Evolutionary conservation across 2,113 vertebrate species (phyloP), one percentile per base, ranked within the genome.

Genomic region (Neopipo cinnamomea): DNA sequence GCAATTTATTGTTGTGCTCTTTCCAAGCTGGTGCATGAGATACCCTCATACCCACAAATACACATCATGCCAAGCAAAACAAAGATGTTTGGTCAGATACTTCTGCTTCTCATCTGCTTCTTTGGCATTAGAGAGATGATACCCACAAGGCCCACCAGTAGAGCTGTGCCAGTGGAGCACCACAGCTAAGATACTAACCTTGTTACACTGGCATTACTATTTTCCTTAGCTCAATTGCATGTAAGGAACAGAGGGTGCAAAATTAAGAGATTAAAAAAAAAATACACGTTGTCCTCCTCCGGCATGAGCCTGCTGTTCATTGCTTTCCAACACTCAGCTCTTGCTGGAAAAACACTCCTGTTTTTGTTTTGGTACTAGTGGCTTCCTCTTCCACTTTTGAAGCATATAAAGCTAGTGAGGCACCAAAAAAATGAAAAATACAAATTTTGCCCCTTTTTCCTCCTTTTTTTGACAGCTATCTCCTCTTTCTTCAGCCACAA

Each of bases 271-370:
- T 20, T 33, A 84, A 83, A n/a, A 19, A 52, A 67, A 31, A 14
- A 46, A 5, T 0, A 46, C 33, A 31, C 0, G 0, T 27, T n/a
- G 37, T 47, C 18, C 28, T 62, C 16, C 31, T 58, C 42, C 41
- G 13, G 10, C 9, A 68, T 22, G 4, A 62, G 37, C 15, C 59
- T 73, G 30, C 42, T 46, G 12, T 31, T 75, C 1, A 0, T 30
- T 42, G 42, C 28, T 46, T 53, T 90, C 46, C 27, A 52, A 49
- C 10, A 23, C 20, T 37, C 24, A 0, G n/a, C 44, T 68, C 25
- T 66, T 59, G 37, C 50, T 16, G 49, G 49, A 50, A 50, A 50
- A 25, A 47, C 22, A 23, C 8, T 50, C 33, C 28, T 23, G 30
- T 8, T 70, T 87, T 58, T 53, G 6, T 52, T 90, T 39, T 31